Percentiles rank a stretch among this genome's conserved stretches.
phyloP scores from a whole-genome alignment of 2,113 vertebrate genomes.

The Noturus placidus region DNA sequence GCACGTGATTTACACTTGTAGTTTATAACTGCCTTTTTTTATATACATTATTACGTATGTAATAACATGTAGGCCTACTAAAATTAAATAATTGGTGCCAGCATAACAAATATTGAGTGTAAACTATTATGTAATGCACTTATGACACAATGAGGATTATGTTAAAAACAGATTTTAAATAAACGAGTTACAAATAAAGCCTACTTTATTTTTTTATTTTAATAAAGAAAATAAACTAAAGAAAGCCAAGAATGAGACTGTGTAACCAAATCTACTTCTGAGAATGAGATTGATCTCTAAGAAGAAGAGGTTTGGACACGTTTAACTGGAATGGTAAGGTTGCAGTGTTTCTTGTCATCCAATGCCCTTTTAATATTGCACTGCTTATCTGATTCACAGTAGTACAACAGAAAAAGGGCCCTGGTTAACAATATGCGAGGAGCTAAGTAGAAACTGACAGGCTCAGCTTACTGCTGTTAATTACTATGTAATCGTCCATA shows the following conservation, averaged over 20 bases:
- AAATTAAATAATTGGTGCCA: not conserved
- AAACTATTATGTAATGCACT: too few relatives aligned
- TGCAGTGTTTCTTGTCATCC: conserved; percentile 76
- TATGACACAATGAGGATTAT: not conserved
- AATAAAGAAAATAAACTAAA: not conserved
- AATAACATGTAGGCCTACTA: not conserved
- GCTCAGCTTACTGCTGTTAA: not conserved
- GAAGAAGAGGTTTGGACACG: conserved; percentile 16
- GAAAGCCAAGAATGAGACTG: not conserved
- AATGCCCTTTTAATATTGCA: conserved; percentile 99
- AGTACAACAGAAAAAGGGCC: conserved; percentile 95
- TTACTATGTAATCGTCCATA: not conserved
- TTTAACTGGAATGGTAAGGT: conserved; percentile 24
- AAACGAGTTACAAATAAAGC: not conserved
- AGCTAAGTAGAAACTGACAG: conserved; percentile 40
- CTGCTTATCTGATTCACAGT: conserved; percentile 92
- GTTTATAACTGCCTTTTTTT: not conserved
- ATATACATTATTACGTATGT: not conserved
- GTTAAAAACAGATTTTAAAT: not conserved
- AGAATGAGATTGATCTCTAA: conserved; percentile 1
- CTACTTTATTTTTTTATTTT: not conserved
- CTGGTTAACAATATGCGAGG: conserved; percentile 77
- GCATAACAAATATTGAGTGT: not conserved
- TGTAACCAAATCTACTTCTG: not conserved
- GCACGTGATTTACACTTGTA: not conserved